These are phyloP conservation scores for Corythaixoides concolor DNA, from an alignment of 2,113 vertebrate genomes.

Conservation along the genomic window DNA sequence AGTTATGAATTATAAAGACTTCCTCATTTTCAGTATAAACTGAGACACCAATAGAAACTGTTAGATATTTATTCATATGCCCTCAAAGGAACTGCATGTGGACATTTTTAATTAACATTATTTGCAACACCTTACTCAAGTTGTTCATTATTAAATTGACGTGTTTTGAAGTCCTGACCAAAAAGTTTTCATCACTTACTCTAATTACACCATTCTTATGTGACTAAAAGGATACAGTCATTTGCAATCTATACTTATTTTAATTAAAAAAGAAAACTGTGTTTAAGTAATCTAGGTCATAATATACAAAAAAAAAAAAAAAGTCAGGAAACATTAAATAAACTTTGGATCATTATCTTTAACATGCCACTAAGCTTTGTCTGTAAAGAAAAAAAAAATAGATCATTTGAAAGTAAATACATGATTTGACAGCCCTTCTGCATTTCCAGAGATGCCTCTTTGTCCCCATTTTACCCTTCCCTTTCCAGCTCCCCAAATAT, in stretches of 20 bases:
- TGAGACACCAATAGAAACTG: slow-evolving; percentile 45
- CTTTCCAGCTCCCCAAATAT: background rate
- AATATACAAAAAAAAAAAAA: background rate
- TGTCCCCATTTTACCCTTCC: background rate
- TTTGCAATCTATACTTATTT: slow-evolving; percentile 27
- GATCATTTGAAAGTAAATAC: background rate
- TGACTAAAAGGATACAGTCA: background rate
- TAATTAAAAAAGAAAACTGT: slow-evolving; percentile 48
- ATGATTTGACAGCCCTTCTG: background rate
- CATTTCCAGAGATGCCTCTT: background rate
- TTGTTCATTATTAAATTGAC: slow-evolving; percentile 17
- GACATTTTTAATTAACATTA: slow-evolving; percentile 63
- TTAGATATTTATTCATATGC: slow-evolving; percentile 37
- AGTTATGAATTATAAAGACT: slow-evolving; percentile 71
- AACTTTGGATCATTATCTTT: background rate
- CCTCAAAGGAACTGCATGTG: background rate
- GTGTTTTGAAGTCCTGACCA: slow-evolving; percentile 38
- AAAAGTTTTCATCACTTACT: slow-evolving; percentile 36
- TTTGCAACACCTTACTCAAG: slow-evolving; percentile 45
- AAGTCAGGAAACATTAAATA: background rate
- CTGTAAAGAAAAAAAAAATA: background rate
- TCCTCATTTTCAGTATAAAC: slow-evolving; percentile 62
- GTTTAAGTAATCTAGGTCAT: slow-evolving; percentile 17
- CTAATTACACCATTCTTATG: slow-evolving; percentile 40
- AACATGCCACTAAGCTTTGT: background rate